phyloP scores from a whole-genome alignment of 2,888 invertebrate species.

The Tenthredo distinguenda region DNA sequence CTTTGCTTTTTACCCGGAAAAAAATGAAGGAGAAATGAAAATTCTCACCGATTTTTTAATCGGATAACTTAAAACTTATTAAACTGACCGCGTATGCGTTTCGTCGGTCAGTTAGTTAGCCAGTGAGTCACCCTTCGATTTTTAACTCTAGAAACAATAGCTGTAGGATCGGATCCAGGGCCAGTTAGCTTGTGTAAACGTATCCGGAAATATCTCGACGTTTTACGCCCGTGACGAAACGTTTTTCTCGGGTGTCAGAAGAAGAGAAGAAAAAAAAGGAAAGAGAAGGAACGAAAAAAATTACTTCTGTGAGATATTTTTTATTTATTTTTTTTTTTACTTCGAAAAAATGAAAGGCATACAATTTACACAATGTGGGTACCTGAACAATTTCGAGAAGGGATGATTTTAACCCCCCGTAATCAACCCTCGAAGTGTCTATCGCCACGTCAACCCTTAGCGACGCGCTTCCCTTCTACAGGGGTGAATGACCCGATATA shows the following conservation, averaged over 20 bases:
- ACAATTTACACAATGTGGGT: neutral
- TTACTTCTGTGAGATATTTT: no score
- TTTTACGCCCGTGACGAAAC: neutral
- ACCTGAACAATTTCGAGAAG: neutral
- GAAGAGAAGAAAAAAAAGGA: neutral
- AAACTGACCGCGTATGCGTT: neutral
- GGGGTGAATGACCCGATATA: conserved; percentile 41
- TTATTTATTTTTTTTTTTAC: no score
- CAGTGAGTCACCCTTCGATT: neutral
- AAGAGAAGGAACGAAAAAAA: neutral
- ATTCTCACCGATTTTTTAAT: neutral
- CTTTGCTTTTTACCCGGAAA: neutral
- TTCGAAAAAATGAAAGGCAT: neutral
- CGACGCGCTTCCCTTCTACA: neutral
- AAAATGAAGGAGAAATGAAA: neutral
- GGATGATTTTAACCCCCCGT: neutral
- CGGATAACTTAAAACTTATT: neutral
- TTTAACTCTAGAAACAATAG: neutral
- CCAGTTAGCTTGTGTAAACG: neutral
- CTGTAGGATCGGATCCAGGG: neutral
- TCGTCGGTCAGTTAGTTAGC: neutral
- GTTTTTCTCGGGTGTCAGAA: neutral
- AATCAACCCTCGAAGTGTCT: conserved; percentile 26
- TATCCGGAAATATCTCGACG: neutral
- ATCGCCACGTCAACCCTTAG: conserved; percentile 41